Base-by-base conservation (phyloP, 64 coral and sea anemone genomes). In the Montipora efflorescens region DNA sequence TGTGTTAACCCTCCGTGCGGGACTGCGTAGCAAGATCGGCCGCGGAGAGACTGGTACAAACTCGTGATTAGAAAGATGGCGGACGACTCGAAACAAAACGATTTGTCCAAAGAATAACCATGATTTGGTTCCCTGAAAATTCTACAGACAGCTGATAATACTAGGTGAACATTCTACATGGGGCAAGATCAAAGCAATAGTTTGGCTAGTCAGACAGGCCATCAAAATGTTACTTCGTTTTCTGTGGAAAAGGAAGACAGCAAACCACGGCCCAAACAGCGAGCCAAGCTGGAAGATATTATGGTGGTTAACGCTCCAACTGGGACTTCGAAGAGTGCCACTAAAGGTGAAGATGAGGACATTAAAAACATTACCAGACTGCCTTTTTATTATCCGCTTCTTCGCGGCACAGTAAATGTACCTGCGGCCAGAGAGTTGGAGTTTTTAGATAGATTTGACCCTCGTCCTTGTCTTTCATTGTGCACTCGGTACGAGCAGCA, bases 401-500 rank as follows among this genome's bases (percentile, higher is more conserved):
- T 96, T 47, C 84, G 87, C 48, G 86, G 81, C 3, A 89, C 98
- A 12, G 75, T 96, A 14, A 87, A 87, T 81, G 90, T 71, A 5
- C 51, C 83, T 11, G 66, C 76, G 8, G 44, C 74, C 3, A 91
- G 76, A 7, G 98, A 99, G 59, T 90, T 99, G 18, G 98, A 99
- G 44, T 92, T 93, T 47, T 84, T 92, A 36, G 92, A 96, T 51
- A 78, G 88, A 69, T 87, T 99, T 13, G 95, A 99, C 74, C 50
- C 73, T 22, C 83, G 58, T 48, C 92, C 98, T 4, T 47, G 88
- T 20, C 76, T 92, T 55, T 89, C 75, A 51, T 62, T 99, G 87
- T 99, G 98, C 85, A 80, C 90, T 11, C 77, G 98, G 61, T 99
- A 99, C 8, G 98, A 99, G 52, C 86, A 94, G 12, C 98, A 99